Evolutionary conservation across 1,140 invertebrate genomes (phyloP).

Genomic region (Mamestra configurata): DNA sequence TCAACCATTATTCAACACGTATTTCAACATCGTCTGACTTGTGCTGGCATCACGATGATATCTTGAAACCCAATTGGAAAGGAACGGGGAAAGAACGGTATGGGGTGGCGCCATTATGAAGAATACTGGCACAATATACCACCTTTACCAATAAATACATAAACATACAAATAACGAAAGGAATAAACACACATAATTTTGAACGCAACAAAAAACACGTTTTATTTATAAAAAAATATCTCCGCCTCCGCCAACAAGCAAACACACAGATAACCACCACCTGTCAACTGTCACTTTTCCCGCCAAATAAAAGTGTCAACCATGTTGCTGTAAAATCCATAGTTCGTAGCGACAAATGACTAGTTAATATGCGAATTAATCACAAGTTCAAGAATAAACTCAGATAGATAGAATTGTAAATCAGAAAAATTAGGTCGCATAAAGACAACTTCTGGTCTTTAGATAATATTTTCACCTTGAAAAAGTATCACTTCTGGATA

Average conservation of each 20-base stretch:
- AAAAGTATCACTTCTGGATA: not conserved
- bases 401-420: not conserved
- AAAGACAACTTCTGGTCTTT: too few species aligned
- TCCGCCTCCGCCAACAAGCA: constrained; percentile 47
- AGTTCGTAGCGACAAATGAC: not conserved
- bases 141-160: constrained; percentile 47
- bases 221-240: constrained; percentile 45
- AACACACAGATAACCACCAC: constrained; percentile 45
- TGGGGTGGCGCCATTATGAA: constrained; percentile 23
- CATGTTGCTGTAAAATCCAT: constrained; percentile 32
- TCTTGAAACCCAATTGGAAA: not conserved
- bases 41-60: not conserved
- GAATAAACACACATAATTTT: constrained; percentile 48
- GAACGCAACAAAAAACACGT: constrained; percentile 47
- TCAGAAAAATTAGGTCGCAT: too few species aligned
- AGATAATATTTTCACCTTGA: too few species aligned
- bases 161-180: constrained; percentile 43
- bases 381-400: not conserved
- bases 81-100: constrained; percentile 25
- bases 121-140: constrained; percentile 14
- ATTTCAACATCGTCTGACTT: not conserved
- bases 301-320: constrained; percentile 41
- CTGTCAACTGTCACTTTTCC: constrained; percentile 43
- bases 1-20: too few species aligned
- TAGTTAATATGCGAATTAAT: constrained; percentile 2